A percentile compares a stretch with the other conserved stretches of the same genome.
Conservation (phyloP, 1,140 invertebrate species). For the Hyposmocoma kahamanoa region DNA sequence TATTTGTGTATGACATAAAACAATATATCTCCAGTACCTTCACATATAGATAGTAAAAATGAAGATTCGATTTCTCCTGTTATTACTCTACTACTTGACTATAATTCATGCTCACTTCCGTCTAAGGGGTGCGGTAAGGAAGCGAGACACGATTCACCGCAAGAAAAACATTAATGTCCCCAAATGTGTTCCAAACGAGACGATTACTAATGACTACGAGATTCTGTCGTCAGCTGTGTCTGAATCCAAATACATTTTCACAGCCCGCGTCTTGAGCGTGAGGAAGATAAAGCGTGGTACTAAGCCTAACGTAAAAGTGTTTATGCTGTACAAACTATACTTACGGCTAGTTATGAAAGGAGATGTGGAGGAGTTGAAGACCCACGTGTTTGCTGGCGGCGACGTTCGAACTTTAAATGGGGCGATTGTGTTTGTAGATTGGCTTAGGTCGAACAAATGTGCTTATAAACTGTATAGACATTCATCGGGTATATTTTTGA, state of each 20-base stretch:
- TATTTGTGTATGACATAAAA: conserved; percentile 25
- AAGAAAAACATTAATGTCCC: conserved; percentile 57
- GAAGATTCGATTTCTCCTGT: conserved; percentile 53
- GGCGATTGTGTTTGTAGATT: conserved; percentile 61
- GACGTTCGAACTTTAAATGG: conserved; percentile 56
- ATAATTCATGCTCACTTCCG: conserved; percentile 40
- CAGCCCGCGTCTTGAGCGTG: conserved; percentile 59
- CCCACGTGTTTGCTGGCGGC: conserved; percentile 51
- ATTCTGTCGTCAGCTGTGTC: conserved; percentile 65
- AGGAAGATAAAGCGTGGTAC: conserved; percentile 61
- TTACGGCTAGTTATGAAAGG: conserved; percentile 61
- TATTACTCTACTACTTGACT: conserved; percentile 46
- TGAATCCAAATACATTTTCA: conserved; percentile 69
- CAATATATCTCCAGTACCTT: conserved; percentile 6
- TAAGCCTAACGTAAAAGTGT: conserved; percentile 46
- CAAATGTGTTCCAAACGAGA: conserved; percentile 68
- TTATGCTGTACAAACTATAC: conserved; percentile 62
- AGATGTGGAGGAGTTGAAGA: conserved; percentile 48
- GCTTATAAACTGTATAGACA: conserved; percentile 64
- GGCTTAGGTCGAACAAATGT: conserved; percentile 59
- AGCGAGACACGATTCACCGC: conserved; percentile 44
- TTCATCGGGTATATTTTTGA: conserved; percentile 67
- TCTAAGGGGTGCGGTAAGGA: conserved; percentile 43
- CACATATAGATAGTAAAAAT: conserved; percentile 39
- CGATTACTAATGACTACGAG: conserved; percentile 69